phyloP scores from a whole-genome alignment of 2,888 invertebrate species.

The Calameuta pallipes region DNA sequence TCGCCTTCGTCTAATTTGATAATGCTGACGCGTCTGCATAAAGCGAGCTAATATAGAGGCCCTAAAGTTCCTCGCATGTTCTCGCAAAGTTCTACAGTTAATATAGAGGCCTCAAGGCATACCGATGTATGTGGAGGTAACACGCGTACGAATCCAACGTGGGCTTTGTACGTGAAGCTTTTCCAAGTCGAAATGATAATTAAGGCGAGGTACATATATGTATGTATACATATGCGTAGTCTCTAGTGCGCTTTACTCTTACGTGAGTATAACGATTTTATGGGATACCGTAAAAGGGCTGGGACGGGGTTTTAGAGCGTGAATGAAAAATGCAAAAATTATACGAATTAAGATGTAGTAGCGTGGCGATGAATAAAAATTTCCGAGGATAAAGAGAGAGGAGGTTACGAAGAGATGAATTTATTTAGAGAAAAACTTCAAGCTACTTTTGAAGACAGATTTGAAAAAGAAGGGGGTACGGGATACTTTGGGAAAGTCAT shows the following conservation, averaged over 20 bases:
- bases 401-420: background rate
- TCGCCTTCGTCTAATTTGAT: constrained; percentile 44
- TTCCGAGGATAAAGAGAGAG: background rate
- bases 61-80: constrained; percentile 25
- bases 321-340: background rate
- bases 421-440: background rate
- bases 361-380: background rate
- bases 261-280: background rate
- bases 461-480: background rate
- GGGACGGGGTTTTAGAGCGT: background rate
- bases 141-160: background rate
- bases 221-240: background rate
- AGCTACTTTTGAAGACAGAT: background rate
- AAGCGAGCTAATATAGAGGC: constrained; percentile 57
- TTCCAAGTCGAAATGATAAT: background rate
- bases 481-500: background rate
- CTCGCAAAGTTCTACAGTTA: constrained; percentile 18
- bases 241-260: background rate
- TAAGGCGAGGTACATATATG: background rate
- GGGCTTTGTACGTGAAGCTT: background rate
- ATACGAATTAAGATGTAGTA: background rate
- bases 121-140: constrained; percentile 15
- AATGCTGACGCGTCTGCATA: constrained; percentile 41
- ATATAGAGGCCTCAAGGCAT: constrained; percentile 23
- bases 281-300: background rate